A percentile compares a stretch with the other conserved stretches of the same genome.
Conservation (phyloP, 53 echinoderm and acorn worm species). For the Astropecten irregularis region DNA sequence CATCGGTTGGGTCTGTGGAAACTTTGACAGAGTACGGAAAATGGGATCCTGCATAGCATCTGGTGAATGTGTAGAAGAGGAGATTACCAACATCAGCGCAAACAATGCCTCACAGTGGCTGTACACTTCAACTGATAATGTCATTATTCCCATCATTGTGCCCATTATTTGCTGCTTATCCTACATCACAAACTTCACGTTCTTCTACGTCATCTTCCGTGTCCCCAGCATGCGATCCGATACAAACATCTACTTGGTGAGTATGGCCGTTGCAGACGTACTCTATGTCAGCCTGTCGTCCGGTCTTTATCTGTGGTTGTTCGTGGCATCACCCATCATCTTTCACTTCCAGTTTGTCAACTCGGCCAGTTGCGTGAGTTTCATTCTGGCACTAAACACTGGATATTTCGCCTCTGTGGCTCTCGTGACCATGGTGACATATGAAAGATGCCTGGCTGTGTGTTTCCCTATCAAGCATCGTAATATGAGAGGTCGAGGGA, state of each 20-base stretch:
- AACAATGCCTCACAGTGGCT: not conserved
- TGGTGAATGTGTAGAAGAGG: not conserved
- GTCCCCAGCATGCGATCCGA: not conserved
- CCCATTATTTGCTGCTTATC: not conserved
- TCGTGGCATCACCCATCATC: not conserved
- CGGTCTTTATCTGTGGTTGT: not conserved
- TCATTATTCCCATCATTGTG: not conserved
- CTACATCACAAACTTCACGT: not conserved
- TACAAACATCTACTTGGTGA: not conserved
- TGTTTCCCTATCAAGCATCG: constrained; percentile 69
- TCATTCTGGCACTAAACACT: not conserved
- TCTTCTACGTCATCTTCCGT: constrained; percentile 12
- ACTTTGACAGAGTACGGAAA: too few species aligned
- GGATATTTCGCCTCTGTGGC: constrained; percentile 19
- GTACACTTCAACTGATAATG: not conserved
- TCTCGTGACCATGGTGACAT: constrained; percentile 19
- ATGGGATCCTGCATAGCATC: constrained; percentile 14
- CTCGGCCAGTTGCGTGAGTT: not conserved
- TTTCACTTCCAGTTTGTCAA: not conserved
- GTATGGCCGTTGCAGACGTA: constrained; percentile 10
- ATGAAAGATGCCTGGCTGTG: constrained; percentile 78
- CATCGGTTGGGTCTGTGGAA: too few species aligned
- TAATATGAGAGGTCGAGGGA: constrained; percentile 41
- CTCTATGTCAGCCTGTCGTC: not conserved
- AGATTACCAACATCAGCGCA: not conserved